Evolutionary conservation across 2,888 invertebrate species (phyloP).

Genomic region (Volucella inanis): DNA sequence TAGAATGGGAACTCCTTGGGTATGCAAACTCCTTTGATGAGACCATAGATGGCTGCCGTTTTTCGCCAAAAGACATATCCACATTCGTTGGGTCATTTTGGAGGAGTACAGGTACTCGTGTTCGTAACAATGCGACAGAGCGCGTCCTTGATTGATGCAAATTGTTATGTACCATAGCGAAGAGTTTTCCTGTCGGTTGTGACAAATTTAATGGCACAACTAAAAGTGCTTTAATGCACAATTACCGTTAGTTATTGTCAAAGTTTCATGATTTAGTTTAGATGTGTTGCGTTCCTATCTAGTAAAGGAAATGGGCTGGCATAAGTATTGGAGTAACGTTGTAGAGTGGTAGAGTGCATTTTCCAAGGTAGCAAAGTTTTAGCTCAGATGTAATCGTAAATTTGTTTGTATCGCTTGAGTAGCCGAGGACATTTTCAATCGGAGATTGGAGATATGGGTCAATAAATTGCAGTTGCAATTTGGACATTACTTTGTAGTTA

Average conservation of each 20-base stretch:
- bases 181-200: conserved; percentile 25
- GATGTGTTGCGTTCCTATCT: conserved; percentile 32
- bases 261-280: conserved; percentile 65
- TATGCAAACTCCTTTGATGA: too few species aligned
- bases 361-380: conserved; percentile 20
- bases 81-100: conserved; percentile 52
- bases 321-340: too few species aligned
- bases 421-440: conserved; percentile 12
- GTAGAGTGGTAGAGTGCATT: not conserved
- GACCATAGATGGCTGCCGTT: not conserved
- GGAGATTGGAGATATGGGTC: not conserved
- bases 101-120: not conserved
- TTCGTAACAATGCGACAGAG: conserved; percentile 17
- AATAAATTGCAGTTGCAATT: too few species aligned
- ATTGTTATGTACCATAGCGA: conserved; percentile 33
- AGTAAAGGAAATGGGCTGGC: too few species aligned
- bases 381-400: conserved; percentile 28
- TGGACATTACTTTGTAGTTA: too few species aligned
- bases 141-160: conserved; percentile 68
- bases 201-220: conserved; percentile 73
- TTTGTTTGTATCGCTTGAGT: conserved; percentile 9
- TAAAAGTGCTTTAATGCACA: conserved; percentile 70
- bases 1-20: not conserved
- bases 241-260: conserved; percentile 71
- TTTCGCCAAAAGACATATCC: conserved; percentile 37